Evolutionary conservation across 2,888 invertebrate species (phyloP).

Genomic region (Volucella inanis): DNA sequence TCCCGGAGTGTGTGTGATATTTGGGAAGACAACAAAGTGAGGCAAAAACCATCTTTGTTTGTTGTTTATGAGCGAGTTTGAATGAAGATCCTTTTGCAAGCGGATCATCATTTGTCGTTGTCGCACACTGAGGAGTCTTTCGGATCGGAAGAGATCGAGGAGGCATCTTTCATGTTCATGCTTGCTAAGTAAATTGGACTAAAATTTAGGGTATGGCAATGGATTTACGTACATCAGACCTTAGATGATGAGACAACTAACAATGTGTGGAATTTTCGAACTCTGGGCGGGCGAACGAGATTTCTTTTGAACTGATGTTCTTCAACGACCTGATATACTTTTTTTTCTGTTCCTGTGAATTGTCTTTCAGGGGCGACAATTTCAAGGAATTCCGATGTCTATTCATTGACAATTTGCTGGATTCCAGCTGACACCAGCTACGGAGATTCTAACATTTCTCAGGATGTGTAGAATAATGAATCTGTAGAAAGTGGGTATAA

Average conservation of each 20-base stretch:
- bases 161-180: constrained; percentile 52
- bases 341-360: constrained; percentile 52
- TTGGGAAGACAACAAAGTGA: constrained; percentile 49
- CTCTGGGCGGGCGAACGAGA: constrained; percentile 18
- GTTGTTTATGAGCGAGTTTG: constrained; percentile 30
- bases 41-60: constrained; percentile 35
- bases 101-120: constrained; percentile 41
- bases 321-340: constrained; percentile 25
- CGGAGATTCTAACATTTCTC: constrained; percentile 16
- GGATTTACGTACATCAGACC: background rate
- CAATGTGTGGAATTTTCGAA: constrained; percentile 26
- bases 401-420: constrained; percentile 28
- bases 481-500: too few species aligned
- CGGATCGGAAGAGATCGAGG: background rate
- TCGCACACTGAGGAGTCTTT: constrained; percentile 10
- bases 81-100: constrained; percentile 49
- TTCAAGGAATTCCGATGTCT: constrained; percentile 33
- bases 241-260: constrained; percentile 1
- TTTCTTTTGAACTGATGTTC: constrained; percentile 39
- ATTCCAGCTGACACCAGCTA: constrained; percentile 21
- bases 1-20: constrained; percentile 44
- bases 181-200: constrained; percentile 56
- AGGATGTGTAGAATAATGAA: background rate
- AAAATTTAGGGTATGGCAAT: constrained; percentile 55
- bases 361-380: constrained; percentile 18